Evolutionary conservation across 2,888 invertebrate species (phyloP), one percentile per base, ranked within the genome.

Genomic region (Drosophila paranaensis): DNA sequence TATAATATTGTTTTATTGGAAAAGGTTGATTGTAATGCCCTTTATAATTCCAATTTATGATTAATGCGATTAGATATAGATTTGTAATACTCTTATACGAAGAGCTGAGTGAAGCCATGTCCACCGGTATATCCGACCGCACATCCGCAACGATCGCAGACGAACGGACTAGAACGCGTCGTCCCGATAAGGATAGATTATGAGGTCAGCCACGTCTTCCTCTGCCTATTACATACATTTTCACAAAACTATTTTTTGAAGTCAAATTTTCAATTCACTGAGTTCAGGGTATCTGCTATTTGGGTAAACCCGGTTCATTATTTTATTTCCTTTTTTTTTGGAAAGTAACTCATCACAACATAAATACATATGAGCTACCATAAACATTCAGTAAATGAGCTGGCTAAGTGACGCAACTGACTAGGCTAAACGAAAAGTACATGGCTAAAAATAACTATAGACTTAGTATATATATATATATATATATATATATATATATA

Each of bases 61-160:
- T 40, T 39, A 50, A 60, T 62, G 40, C 48, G 81, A 76, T 78
- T 60, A 76, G 54, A 50, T 51, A 60, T 35, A 13, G 16, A 0
- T 37, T 57, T 25, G n/a, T 33, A 50, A 45, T 25, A 13, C 5
- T 37, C 0, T 37, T 37, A 6, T 30, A 30, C 30, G 30, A 30
- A 30, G 30, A 30, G 30, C 8, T 30, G 30, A 30, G 30, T 30
- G 1, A 1, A 30, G 35, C 35, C 10, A 11, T 10, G 11, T 35
- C 10, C 35, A 30, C 4, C 30, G 30, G n/a, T n/a, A n/a, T n/a
- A n/a, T n/a, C n/a, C n/a, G n/a, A n/a, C n/a, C n/a, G n/a, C n/a
- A n/a, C n/a, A n/a, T n/a, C n/a, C n/a, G n/a, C n/a, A n/a, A n/a
- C n/a, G n/a, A n/a, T n/a, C n/a, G n/a, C n/a, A n/a, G n/a, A n/a